Evolutionary conservation across 2,888 invertebrate genomes (phyloP), one percentile per base, ranked within the genome.

Genomic region (Amblyteles armatorius): DNA sequence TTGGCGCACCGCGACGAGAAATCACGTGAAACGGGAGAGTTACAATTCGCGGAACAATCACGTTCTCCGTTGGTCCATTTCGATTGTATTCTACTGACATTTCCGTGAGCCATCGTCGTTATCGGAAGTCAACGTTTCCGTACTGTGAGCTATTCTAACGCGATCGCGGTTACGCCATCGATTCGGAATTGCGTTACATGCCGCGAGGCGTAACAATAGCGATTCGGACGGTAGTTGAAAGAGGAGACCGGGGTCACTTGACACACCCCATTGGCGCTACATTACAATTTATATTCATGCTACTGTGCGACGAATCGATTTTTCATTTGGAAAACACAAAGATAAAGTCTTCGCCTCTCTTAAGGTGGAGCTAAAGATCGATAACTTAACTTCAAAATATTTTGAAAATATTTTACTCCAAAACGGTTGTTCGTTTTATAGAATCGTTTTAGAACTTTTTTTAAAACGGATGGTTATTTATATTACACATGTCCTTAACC

Each of bases 11-110:
- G 29, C 60, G 13, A 50, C 11, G 52, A 50, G n/a, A 60, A 80
- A 72, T 84, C n/a, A 29, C 22, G 63, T 60, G 73, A 69, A 63
- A 73, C 57, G 48, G 19, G 2, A 33, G 36, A 69, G 69, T 22
- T 71, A 48, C 36, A 63, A 81, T 77, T 80, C 29, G 26, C n/a
- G 22, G 63, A 67, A 67, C 83, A 79, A 83, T 76, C 71, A 65
- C 63, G 76, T 76, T 71, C 71, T 77, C 50, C 50, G 79, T 72
- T 77, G 48, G 22, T n/a, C 65, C 71, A 72, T 72, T 52, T 55
- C 57, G 72, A 82, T 78, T 82, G 67, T 78, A 52, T 13, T 40
- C 33, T n/a, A 79, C 48, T 67, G 33, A 67, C 29, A 36, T 52
- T 79, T 69, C 50, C 50, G 50, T 50, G 48, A 57, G 63, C 57